Conservation (phyloP, 37 sponge, comb jelly and placozoan species). For the Petrosia ficiformis region DNA sequence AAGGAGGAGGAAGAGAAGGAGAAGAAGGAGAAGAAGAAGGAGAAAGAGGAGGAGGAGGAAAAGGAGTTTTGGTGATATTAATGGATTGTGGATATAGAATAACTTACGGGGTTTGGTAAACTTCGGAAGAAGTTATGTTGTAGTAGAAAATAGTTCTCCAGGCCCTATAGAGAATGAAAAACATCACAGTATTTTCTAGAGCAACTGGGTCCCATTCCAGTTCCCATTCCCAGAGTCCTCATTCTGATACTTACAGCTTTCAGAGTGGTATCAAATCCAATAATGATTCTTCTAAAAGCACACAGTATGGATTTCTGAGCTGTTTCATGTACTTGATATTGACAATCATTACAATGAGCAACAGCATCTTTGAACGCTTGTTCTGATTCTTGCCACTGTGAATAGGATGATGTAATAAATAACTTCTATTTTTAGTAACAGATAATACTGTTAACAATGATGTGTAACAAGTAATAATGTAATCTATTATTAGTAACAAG, state of each 20-base stretch:
- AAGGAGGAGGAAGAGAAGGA: background rate
- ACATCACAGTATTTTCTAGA: background rate
- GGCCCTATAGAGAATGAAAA: slow-evolving; percentile 18
- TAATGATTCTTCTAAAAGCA: slow-evolving; percentile 49
- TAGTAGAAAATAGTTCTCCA: slow-evolving; percentile 39
- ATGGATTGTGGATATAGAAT: background rate
- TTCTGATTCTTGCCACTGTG: slow-evolving; percentile 72
- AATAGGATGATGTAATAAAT: too few relatives aligned
- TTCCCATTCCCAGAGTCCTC: background rate
- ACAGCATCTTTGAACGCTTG: slow-evolving; percentile 31
- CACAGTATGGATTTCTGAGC: slow-evolving; percentile 64
- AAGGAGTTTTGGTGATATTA: background rate
- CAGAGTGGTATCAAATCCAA: slow-evolving; percentile 39
- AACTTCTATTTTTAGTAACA: too few relatives aligned
- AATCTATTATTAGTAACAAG: too few relatives aligned
- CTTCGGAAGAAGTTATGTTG: slow-evolving; percentile 51
- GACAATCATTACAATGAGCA: slow-evolving; percentile 53
- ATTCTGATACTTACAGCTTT: slow-evolving; percentile 25
- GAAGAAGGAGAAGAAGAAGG: background rate
- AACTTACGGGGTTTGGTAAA: slow-evolving; percentile 46
- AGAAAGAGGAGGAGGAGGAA: background rate
- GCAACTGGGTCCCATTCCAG: background rate
- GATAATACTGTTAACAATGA: too few relatives aligned
- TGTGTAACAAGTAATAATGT: too few relatives aligned
- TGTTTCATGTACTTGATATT: slow-evolving; percentile 51